Percentiles rank a stretch among this genome's conserved stretches.
Evolutionary conservation across 2,113 vertebrate species (phyloP).

Genomic region (Sprattus sprattus): DNA sequence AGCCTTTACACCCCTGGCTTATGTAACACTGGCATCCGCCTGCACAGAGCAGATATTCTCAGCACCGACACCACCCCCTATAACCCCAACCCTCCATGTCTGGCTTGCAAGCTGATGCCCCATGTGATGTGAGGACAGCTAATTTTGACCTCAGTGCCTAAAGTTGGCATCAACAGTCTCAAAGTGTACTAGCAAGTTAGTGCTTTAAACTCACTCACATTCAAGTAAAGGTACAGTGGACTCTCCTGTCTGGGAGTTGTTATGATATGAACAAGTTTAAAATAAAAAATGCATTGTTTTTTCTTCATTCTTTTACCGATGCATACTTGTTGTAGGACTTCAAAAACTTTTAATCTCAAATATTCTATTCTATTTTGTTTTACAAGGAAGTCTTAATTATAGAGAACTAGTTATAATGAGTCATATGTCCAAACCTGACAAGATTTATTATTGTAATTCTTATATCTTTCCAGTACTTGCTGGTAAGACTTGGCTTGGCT

Average conservation of each 20-base stretch:
- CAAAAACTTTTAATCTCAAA: neutral
- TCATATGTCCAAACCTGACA: neutral
- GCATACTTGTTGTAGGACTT: no score
- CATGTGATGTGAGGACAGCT: slow-evolving; percentile 27
- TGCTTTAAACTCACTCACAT: neutral
- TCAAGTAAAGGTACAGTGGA: neutral
- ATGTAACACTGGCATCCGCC: slow-evolving; percentile 19
- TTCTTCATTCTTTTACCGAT: no score
- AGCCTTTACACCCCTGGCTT: neutral
- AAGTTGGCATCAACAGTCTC: neutral
- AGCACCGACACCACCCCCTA: neutral
- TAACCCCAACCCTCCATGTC: neutral
- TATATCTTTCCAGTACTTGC: neutral
- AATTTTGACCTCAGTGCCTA: neutral
- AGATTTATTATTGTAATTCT: neutral
- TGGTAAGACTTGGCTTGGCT: neutral
- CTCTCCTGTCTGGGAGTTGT: no score
- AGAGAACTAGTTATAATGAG: neutral
- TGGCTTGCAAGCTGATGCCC: slow-evolving; percentile 1
- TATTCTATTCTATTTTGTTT: no score
- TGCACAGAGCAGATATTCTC: slow-evolving; percentile 2
- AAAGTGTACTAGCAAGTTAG: neutral
- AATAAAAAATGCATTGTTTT: no score
- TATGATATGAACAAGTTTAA: no score
- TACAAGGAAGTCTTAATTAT: no score